Evolutionary conservation across 2,797 vertebrate genomes (phyloP), one percentile per base, ranked within the genome.

Genomic region (Austrolebias charrua): DNA sequence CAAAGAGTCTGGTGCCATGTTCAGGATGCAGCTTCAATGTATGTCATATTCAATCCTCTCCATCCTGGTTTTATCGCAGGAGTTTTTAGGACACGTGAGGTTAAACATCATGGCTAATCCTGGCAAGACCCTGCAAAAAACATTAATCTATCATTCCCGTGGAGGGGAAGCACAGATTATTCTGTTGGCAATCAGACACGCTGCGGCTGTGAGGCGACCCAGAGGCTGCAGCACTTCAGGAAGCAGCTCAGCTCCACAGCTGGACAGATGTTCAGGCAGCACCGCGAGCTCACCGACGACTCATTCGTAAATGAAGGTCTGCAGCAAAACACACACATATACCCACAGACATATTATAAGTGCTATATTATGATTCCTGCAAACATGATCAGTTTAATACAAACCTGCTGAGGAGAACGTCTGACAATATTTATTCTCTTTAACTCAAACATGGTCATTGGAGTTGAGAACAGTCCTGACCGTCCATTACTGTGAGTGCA

Each of bases 21-120:
- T 58, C 47, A 35, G 15, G 60, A 65, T 38, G 20, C 51, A 42
- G 54, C 51, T 64, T 24, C 49, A 60, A 69, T 81, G 53, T 73
- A 60, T 76, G 82, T 90, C 77, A 79, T 15, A 44, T 59, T 60
- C 71, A 80, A 77, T 80, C 73, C 69, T 66, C 71, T 83, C 45
- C 40, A 57, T 66, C 63, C 68, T 29, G 47, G 45, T 68, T 80
- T 82, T 67, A 81, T 76, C 66, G 69, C 67, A 19, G 57, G 49
- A 63, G 76, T 63, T 83, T 48, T 28, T 71, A 38, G 71, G 67
- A 78, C 83, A 82, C 15, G 38, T 69, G 73, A 84, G 76, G 80
- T 86, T 83, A 86, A 86, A 81, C 65, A 66, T 87, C 86, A 81
- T 55, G 70, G 76, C 82, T 85, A 80, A 86, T 90, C 79, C 80